Conservation (phyloP, 2,888 invertebrate genomes). For the Tenodera sinensis region DNA sequence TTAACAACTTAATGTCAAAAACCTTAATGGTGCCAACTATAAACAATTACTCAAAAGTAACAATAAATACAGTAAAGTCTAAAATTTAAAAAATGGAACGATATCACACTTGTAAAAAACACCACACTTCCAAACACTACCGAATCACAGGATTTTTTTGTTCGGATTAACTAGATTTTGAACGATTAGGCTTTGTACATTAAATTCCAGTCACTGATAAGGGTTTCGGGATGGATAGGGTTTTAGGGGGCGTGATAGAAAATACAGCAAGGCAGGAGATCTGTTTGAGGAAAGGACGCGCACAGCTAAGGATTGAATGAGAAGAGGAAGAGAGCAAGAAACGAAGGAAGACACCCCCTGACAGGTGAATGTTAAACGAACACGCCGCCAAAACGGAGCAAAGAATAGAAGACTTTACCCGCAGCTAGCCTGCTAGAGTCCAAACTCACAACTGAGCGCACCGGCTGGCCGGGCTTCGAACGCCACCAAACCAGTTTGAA, state of each 20-base stretch:
- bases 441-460: conserved; percentile 13
- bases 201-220: not conserved
- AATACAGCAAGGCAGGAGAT: not conserved
- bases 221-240: not conserved
- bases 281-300: not conserved
- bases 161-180: not conserved
- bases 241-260: conserved; percentile 8
- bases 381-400: conserved; percentile 11
- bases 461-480: conserved; percentile 7
- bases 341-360: conserved; percentile 14
- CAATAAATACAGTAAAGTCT: not conserved
- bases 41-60: conserved; percentile 1
- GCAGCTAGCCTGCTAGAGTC: conserved; percentile 2
- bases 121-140: not conserved
- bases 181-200: not conserved
- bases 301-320: not conserved
- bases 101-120: conserved; percentile 3
- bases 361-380: conserved; percentile 7
- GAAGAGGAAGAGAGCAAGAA: not conserved
- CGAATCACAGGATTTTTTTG: conserved; percentile 6
- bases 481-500: conserved; percentile 10
- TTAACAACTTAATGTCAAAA: not conserved
- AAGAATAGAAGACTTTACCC: conserved; percentile 1
- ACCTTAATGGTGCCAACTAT: not conserved
- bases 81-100: conserved; percentile 3